phyloP scores from a whole-genome alignment of 2,113 vertebrate species.

The Triplophysa siluroides region DNA sequence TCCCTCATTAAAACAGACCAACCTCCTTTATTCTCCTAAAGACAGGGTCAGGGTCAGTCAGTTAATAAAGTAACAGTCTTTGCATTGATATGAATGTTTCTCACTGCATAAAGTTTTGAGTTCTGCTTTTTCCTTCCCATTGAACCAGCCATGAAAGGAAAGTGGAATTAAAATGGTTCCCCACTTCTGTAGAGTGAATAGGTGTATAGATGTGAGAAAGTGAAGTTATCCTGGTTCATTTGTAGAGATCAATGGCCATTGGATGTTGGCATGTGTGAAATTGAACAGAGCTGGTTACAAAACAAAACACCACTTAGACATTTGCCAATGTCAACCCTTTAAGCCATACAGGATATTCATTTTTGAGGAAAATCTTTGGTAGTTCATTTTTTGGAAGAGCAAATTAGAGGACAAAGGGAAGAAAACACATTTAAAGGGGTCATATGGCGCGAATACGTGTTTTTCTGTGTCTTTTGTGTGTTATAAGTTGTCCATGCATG shows the following conservation, averaged over 20 bases:
- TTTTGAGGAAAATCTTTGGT: too few relatives aligned
- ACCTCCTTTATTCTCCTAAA: conserved; percentile 11
- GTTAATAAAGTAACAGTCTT: conserved; percentile 43
- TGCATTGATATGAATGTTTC: neutral
- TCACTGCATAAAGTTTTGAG: neutral
- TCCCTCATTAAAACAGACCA: conserved; percentile 26
- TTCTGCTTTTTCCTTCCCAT: neutral
- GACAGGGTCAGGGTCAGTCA: conserved; percentile 14
- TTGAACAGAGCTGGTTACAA: neutral
- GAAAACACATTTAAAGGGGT: too few relatives aligned
- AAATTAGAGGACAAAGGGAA: too few relatives aligned
- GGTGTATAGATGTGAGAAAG: neutral
- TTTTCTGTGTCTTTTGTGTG: too few relatives aligned
- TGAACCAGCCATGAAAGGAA: neutral
- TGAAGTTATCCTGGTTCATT: neutral
- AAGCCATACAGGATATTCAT: neutral
- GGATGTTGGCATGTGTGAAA: neutral
- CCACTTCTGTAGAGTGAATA: neutral
- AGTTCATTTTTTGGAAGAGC: too few relatives aligned
- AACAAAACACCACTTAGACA: neutral
- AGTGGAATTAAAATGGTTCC: neutral
- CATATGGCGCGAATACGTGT: too few relatives aligned
- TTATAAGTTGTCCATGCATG: too few relatives aligned
- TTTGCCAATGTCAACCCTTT: conserved; percentile 5
- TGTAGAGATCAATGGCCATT: neutral